These are phyloP conservation scores for Podabrus alpinus DNA, from an alignment of 2,888 invertebrate species.

Conservation along the genomic window DNA sequence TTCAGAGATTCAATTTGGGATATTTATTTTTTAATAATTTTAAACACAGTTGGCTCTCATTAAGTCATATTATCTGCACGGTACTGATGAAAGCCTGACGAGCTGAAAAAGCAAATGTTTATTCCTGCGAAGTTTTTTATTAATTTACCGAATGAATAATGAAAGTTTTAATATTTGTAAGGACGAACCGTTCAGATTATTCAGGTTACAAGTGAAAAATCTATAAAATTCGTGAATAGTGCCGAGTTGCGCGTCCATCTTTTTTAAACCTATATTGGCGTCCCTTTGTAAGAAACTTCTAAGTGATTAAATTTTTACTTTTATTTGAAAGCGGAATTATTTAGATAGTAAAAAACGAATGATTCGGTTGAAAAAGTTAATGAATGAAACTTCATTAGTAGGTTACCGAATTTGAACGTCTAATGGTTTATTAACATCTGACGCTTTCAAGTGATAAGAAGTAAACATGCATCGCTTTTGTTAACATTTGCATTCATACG, in stretches of 20 bases:
- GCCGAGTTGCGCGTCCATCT: not conserved
- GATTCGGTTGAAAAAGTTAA: not conserved
- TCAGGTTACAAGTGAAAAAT: not conserved
- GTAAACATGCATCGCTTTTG: not conserved
- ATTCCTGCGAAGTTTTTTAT: not conserved
- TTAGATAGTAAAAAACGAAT: too few species aligned
- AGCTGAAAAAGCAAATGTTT: not conserved
- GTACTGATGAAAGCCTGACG: not conserved
- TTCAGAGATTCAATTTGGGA: too few species aligned
- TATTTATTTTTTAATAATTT: too few species aligned
- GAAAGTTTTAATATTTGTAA: not conserved
- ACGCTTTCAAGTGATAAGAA: not conserved
- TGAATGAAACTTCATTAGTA: not conserved
- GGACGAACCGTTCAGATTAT: not conserved
- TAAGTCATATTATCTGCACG: too few species aligned
- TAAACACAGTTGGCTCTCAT: too few species aligned
- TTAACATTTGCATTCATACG: not conserved
- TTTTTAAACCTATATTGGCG: not conserved
- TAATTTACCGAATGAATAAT: not conserved
- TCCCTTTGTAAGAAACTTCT: not conserved
- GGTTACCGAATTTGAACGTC: not conserved
- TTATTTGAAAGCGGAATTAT: not conserved
- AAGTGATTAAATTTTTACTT: not conserved
- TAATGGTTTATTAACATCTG: not conserved
- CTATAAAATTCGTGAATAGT: not conserved